Evolutionary conservation across 1,140 invertebrate species (phyloP), one percentile per base, ranked within the genome.

Genomic region (Rhagoletis pomonella): DNA sequence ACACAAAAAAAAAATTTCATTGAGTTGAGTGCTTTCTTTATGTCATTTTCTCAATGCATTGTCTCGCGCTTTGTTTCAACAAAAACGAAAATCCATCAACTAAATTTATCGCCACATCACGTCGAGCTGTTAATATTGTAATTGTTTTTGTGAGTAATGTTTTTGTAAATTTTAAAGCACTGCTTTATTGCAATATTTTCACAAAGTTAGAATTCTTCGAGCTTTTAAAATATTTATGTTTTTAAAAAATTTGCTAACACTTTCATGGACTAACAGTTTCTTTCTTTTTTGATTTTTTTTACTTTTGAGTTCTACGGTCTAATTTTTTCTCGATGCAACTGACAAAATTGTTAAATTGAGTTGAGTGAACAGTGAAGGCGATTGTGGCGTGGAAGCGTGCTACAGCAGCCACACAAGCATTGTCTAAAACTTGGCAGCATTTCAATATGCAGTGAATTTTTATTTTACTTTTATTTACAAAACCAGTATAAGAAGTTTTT

Each of bases 391-490:
- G 47, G 3, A 81, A 7, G 17, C n/a, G 9, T 2, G 0, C 47
- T 47, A 44, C 44, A 77, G 4, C 42, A 50, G 17, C 69, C 17
- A 77, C 44, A 58, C 29, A 81, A 81, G 47, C 73, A 50, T 81
- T 81, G 73, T 58, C 47, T 81, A 81, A 58, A 55, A 17, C 47
- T 81, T 81, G 73, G 73, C 73, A 73, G n/a, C 69, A 60, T 87
- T 81, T 62, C 55, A 60, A 64, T 84, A 64, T 85, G 73, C 73
- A 87, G 50, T 60, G 42, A 19, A 81, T 65, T 87, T 85, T 85
- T 85, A 50, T 55, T 65, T 87, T 62, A 62, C 29, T 87, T 85
- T 60, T 73, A 67, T 87, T 44, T 67, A 85, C 86, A 58, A 69
- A 86, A 86, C 85, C 62, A 86, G 60, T 50, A 86, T 17, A n/a